Evolutionary conservation across 1,140 invertebrate genomes (phyloP), one percentile per base, ranked within the genome.

Genomic region (Paraescarpia echinospica): DNA sequence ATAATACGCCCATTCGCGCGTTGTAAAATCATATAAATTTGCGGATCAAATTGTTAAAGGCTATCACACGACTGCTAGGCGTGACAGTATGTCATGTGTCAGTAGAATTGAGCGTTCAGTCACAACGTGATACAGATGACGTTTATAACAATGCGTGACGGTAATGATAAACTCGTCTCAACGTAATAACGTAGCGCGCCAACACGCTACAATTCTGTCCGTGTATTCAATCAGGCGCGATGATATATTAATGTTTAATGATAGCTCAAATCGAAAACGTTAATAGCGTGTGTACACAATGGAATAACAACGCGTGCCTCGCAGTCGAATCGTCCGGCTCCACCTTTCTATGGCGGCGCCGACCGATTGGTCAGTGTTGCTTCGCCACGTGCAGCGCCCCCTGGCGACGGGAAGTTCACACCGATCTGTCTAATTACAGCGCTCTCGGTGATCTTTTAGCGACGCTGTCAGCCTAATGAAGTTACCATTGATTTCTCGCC

Each of bases 211-310:
- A 77, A 77, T 77, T 22, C 59, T 18, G 59, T 77, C 59, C 27
- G 22, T 27, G 12, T 77, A 77, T 77, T 77, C 27, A 77, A 77
- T 77, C 59, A 77, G 59, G 59, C 59, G 59, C 59, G 59, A 77
- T 77, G 59, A 77, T 77, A 77, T 77, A 77, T 77, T 77, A 77
- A 77, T 77, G 59, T 77, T 77, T 77, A 77, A 77, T 77, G 59
- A 77, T 77, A 77, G 59, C 59, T 77, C 59, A 77, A 77, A 77
- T 77, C 59, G 59, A 77, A 77, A 18, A 77, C 59, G 0, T 77
- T 77, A 77, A 77, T 77, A 77, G 59, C 59, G 41, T 41, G 41
- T 41, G 12, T 41, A 77, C 59, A 77, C 59, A 77, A 77, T 27
- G 27, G 2, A 77, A 77, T 2, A 77, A 77, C 0, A 77, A 18